Evolutionary conservation across 2,888 invertebrate species (phyloP), one percentile per base, ranked within the genome.

Genomic region (Cryptocephalus moraei): DNA sequence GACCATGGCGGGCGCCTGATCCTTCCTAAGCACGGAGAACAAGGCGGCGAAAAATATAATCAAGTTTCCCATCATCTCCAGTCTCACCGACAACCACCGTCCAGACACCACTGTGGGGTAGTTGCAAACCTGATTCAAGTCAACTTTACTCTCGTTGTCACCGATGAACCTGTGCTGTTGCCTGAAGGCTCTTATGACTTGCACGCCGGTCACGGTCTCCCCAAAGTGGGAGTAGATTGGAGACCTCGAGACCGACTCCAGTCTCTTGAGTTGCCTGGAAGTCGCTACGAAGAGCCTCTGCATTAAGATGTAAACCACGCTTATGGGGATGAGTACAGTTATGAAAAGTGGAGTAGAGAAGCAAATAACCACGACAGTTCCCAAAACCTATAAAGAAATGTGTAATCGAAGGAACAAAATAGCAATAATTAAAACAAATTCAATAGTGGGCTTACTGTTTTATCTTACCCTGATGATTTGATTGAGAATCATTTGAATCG

Each of bases 161-260:
- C 74, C 68, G 39, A 94, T 84, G 67, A 99, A 97, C 65, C 91
- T 77, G 4, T 83, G 72, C 57, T 86, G 80, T 32, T 86, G 86
- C 39, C 79, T 76, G 63, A 87, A 95, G 1, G 95, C 94, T 59
- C 94, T 76, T 56, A 95, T 93, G 0, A 87, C 86, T 41, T 82
- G 77, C 0, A 87, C 85, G 61, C 90, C 90, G 3, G 87, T 86
- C 44, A 97, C 83, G 39, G 91, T 92, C 75, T 97, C 96, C 13
- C 91, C 86, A 65, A 97, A 95, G 73, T 95, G 95, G 8, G 94
- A 92, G 73, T 93, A 96, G 62, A 97, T 92, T 1, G 96, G 96
- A 32, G 95, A 96, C 46, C 94, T 79, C 1, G 92, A 90, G 0
- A 94, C 84, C 0, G 94, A 94, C 69, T 94, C 92, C 49, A 97